phyloP scores from a whole-genome alignment of 2,888 invertebrate genomes.

The Nezara viridula region DNA sequence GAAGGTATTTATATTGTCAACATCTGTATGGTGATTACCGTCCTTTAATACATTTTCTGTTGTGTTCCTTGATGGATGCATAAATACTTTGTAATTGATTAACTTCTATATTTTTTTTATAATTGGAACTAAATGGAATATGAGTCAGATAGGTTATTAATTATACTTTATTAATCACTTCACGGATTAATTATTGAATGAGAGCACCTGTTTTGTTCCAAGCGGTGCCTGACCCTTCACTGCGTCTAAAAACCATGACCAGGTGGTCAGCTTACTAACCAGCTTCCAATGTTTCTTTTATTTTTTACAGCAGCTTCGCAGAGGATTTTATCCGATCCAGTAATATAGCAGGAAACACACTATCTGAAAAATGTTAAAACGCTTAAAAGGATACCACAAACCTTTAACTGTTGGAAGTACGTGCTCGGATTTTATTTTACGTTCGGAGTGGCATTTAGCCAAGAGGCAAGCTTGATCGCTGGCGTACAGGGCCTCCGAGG shows the following conservation, averaged over 20 bases:
- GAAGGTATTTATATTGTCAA: too few species aligned
- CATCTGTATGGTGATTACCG: too few species aligned
- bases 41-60: too few species aligned
- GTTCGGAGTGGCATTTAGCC: neutral
- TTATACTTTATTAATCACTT: neutral
- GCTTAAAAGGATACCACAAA: neutral
- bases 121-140: neutral
- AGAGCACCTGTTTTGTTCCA: neutral
- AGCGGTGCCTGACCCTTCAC: neutral
- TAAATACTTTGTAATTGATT: neutral
- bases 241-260: neutral
- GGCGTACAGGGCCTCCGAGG: neutral
- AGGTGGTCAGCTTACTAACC: neutral
- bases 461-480: neutral
- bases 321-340: neutral
- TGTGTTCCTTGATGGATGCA: neutral
- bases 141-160: neutral
- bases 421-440: constrained; percentile 10
- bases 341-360: neutral
- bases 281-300: neutral
- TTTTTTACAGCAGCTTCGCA: neutral
- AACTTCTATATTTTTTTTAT: neutral
- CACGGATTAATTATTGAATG: neutral
- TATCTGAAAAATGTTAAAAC: neutral
- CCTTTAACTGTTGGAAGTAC: neutral